Evolutionary conservation across 2,888 invertebrate genomes (phyloP).

Genomic region (Urechis unicinctus): DNA sequence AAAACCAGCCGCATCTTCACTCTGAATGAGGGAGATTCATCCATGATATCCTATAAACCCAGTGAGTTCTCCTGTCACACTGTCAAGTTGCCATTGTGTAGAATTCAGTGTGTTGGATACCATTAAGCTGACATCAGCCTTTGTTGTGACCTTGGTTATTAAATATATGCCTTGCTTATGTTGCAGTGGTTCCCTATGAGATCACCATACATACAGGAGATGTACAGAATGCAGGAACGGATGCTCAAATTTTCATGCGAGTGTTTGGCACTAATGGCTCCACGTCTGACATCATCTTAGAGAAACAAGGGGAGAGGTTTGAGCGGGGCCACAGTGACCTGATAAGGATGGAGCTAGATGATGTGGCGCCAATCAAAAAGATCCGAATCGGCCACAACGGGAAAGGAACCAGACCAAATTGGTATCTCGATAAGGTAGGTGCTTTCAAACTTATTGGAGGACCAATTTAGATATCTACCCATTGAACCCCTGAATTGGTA

Average conservation of each 20-base stretch:
- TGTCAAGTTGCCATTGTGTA: background rate
- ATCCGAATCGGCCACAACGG: conserved; percentile 39
- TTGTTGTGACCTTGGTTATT: too few relatives aligned
- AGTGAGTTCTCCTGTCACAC: conserved; percentile 29
- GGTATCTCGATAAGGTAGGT: conserved; percentile 43
- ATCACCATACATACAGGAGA: conserved; percentile 45
- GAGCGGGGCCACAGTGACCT: conserved; percentile 42
- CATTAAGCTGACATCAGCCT: background rate
- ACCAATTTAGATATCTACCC: background rate
- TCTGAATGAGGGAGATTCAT: conserved; percentile 40
- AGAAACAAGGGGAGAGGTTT: conserved; percentile 44
- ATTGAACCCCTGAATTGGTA: too few relatives aligned
- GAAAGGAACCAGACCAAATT: conserved; percentile 39
- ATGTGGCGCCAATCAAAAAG: conserved; percentile 45
- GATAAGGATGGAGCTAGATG: conserved; percentile 46
- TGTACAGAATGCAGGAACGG: conserved; percentile 42
- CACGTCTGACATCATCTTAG: conserved; percentile 33
- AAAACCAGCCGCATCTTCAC: conserved; percentile 39
- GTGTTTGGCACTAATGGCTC: conserved; percentile 43
- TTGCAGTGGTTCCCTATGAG: conserved; percentile 47
- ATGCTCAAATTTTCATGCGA: conserved; percentile 39
- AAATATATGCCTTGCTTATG: too few relatives aligned
- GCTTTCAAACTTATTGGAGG: background rate
- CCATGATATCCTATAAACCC: conserved; percentile 42
- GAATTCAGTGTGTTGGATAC: background rate